Conservation (phyloP, 2,888 invertebrate genomes). For the Phortica okadai region DNA sequence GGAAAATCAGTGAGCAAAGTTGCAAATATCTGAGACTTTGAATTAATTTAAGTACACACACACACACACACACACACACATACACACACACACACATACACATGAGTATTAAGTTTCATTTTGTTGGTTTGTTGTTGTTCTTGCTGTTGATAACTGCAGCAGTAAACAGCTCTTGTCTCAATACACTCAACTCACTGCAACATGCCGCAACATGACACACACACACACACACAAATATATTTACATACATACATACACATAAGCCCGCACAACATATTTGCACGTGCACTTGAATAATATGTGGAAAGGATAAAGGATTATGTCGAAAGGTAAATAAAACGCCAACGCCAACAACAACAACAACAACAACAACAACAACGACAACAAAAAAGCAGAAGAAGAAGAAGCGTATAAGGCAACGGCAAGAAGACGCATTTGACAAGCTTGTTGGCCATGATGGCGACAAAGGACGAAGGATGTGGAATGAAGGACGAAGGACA, state of each 20-base stretch:
- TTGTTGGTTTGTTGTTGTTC: conserved; percentile 11
- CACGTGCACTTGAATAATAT: conserved; percentile 46
- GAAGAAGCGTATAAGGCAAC: not conserved
- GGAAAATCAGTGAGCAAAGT: too few species aligned
- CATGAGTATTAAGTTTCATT: conserved; percentile 37
- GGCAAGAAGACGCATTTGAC: not conserved
- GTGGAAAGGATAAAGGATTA: conserved; percentile 50
- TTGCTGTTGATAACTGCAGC: conserved; percentile 13
- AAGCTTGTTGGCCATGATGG: too few species aligned
- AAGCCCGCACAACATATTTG: conserved; percentile 43
- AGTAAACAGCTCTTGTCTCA: not conserved
- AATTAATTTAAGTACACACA: not conserved
- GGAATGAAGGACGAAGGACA: too few species aligned
- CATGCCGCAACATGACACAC: conserved; percentile 40
- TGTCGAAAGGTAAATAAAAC: conserved; percentile 59
- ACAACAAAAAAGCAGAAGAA: not conserved
- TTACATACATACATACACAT: not conserved
- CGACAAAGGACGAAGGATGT: too few species aligned
- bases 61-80: not conserved
- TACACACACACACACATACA: not conserved
- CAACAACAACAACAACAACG: not conserved
- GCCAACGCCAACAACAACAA: conserved; percentile 13
- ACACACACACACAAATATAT: conserved; percentile 39
- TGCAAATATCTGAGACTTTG: too few species aligned
- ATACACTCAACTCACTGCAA: not conserved